A percentile compares a stretch with the other conserved stretches of the same genome.
These are phyloP conservation scores for Actenoides hombroni DNA, from an alignment of 2,113 vertebrate species.

Conservation along the genomic window DNA sequence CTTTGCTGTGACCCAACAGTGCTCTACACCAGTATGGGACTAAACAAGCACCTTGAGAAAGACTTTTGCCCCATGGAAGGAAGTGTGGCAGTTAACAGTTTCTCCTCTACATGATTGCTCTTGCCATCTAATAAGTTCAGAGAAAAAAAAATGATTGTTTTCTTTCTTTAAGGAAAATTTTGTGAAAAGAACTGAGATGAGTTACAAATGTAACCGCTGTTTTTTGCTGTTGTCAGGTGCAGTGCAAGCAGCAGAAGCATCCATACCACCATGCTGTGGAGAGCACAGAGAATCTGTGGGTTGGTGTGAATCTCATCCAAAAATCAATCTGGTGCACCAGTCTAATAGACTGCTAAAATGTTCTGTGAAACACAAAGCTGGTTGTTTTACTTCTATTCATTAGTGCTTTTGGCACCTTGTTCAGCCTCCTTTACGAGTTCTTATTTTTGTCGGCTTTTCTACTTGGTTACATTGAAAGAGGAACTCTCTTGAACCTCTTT, in stretches of 20 bases:
- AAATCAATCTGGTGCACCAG: neutral
- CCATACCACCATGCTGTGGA: fast-evolving
- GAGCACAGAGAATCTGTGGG: neutral
- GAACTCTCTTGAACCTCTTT: neutral
- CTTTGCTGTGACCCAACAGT: fast-evolving
- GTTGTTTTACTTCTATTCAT: neutral
- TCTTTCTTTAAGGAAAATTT: neutral
- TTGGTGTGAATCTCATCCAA: neutral
- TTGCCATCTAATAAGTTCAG: neutral
- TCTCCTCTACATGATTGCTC: neutral
- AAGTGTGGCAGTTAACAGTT: neutral
- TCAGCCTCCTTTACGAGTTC: neutral
- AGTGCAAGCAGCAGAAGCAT: neutral
- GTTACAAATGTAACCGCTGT: fast-evolving
- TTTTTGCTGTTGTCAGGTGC: neutral
- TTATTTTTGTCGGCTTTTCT: neutral
- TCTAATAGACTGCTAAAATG: neutral
- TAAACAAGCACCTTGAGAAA: neutral
- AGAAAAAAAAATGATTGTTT: neutral
- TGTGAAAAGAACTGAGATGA: neutral
- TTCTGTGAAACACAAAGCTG: neutral
- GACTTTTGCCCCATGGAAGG: neutral
- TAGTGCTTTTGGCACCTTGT: neutral
- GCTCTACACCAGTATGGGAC: fast-evolving
- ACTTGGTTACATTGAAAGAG: neutral